Percentiles rank a stretch among this genome's conserved stretches.
Conservation (phyloP, 2,113 vertebrate species). For the Malurus cyaneus region DNA sequence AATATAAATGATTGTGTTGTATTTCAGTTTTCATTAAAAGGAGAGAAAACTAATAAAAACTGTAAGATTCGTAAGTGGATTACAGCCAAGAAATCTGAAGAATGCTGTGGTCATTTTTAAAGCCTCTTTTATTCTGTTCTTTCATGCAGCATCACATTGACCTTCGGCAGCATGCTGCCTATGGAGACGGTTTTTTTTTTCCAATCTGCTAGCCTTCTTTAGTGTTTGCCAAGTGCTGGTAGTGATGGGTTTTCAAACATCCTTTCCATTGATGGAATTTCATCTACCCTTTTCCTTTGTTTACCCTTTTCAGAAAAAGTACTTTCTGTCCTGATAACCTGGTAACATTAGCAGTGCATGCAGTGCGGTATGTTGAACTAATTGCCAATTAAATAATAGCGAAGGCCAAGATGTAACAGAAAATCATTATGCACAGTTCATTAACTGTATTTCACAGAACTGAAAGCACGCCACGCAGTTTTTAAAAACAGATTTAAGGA, state of each 20-base stretch:
- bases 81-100: background rate
- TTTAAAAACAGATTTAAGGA: background rate
- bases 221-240: background rate
- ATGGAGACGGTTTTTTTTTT: background rate
- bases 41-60: background rate
- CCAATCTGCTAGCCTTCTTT: background rate
- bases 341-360: conserved; percentile 8
- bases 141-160: background rate
- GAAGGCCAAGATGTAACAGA: conserved; percentile 40
- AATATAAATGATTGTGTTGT: background rate
- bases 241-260: background rate
- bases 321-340: conserved; percentile 1
- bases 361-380: conserved; percentile 7
- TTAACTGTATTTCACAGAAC: conserved; percentile 47
- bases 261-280: conserved; percentile 26
- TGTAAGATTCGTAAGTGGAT: background rate
- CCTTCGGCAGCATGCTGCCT: conserved; percentile 22
- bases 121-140: background rate
- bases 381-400: conserved; percentile 48
- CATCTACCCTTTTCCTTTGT: background rate
- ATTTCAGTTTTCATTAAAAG: background rate
- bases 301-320: conserved; percentile 10
- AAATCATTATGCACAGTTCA: conserved; percentile 42
- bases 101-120: background rate
- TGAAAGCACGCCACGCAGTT: rapidly evolving